phyloP scores from a whole-genome alignment of 2,113 vertebrate species.

The Ictalurus furcatus region DNA sequence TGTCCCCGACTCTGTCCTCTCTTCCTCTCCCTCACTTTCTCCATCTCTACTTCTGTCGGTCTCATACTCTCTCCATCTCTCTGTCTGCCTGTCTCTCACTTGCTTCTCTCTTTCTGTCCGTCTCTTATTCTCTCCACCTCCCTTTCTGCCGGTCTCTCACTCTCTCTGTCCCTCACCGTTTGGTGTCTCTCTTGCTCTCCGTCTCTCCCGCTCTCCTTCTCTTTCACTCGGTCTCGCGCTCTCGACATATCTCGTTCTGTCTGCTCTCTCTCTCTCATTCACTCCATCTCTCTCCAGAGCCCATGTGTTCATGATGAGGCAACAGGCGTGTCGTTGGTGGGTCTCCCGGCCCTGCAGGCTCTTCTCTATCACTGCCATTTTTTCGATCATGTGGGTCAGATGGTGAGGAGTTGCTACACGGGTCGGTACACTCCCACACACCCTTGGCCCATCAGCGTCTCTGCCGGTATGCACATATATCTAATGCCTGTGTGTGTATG shows the following conservation, averaged over 20 bases:
- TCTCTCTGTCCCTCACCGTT: background rate
- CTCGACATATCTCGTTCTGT: too few relatives aligned
- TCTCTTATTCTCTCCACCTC: background rate
- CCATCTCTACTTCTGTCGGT: background rate
- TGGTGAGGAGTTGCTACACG: conserved; percentile 79
- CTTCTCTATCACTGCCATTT: conserved; percentile 88
- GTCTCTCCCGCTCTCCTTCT: background rate
- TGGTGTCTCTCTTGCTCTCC: background rate
- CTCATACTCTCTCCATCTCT: background rate
- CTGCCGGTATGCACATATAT: conserved; percentile 49
- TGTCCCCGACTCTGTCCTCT: background rate
- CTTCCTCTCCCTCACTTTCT: background rate
- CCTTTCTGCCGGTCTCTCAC: background rate
- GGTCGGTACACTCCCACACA: conserved; percentile 69
- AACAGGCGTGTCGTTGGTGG: conserved; percentile 82
- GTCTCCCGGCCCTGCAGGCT: conserved; percentile 85
- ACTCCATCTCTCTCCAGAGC: conserved; percentile 70
- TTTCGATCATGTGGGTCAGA: conserved; percentile 82
- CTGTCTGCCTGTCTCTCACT: background rate
- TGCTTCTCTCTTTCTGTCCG: background rate
- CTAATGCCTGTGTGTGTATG: background rate
- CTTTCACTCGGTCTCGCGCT: background rate
- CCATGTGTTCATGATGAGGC: conserved; percentile 91
- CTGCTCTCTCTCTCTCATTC: background rate
- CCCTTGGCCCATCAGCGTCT: conserved; percentile 10